Percentiles rank a stretch among this genome's conserved stretches.
phyloP scores from a whole-genome alignment of 1,140 invertebrate species.

The Onthophagus taurus region DNA sequence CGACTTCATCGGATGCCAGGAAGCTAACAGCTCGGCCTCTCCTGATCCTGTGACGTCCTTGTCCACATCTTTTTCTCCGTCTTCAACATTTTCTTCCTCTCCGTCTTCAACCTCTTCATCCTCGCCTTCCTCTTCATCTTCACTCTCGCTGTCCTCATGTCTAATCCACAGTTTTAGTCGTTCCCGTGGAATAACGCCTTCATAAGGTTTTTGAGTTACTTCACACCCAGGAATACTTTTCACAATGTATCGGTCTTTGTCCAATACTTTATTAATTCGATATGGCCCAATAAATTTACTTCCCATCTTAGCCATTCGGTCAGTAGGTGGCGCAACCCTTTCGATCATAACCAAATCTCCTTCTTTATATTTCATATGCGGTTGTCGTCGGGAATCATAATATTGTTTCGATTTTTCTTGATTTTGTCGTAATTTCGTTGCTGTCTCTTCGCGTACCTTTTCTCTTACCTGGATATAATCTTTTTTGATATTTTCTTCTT shows the following conservation, averaged over 20 bases:
- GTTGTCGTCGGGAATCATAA: neutral
- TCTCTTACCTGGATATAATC: neutral
- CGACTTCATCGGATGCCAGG: no score
- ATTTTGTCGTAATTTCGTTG: neutral
- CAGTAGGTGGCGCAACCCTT: neutral
- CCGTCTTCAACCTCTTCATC: no score
- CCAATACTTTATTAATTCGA: slow-evolving; percentile 4
- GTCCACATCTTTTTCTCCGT: no score
- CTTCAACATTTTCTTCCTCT: no score
- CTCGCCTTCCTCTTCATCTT: no score
- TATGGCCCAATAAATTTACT: slow-evolving; percentile 5
- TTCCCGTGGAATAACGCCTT: neutral
- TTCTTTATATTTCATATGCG: neutral
- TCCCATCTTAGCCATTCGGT: neutral
- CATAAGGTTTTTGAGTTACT: slow-evolving; percentile 1
- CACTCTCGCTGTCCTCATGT: neutral
- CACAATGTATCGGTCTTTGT: neutral
- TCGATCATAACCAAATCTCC: neutral
- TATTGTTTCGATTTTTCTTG: neutral
- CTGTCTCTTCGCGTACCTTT: neutral
- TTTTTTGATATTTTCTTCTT: neutral
- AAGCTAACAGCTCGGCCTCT: no score
- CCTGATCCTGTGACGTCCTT: no score
- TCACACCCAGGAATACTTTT: neutral
- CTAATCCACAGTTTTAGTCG: slow-evolving; percentile 3